These are phyloP conservation scores for Peromyscus polionotus DNA, from an alignment of 2,113 vertebrate genomes.

Conservation along the genomic window DNA sequence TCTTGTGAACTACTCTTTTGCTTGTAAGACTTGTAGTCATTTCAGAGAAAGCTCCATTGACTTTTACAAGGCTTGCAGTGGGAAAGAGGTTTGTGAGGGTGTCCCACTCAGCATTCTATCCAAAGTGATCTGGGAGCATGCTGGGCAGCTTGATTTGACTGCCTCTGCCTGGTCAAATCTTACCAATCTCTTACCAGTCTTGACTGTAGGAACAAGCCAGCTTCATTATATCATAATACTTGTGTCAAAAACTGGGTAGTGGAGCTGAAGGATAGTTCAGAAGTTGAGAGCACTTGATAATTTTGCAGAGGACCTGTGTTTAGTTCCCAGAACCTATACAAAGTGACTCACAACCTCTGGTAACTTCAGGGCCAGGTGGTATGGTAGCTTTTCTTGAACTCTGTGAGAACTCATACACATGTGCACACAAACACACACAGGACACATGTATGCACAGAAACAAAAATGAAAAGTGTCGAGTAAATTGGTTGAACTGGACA, in stretches of 20 bases:
- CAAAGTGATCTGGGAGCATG: constrained; percentile 33
- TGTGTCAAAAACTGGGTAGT: not conserved
- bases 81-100: not conserved
- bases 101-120: constrained; percentile 15
- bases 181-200: not conserved
- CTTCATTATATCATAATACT: not conserved
- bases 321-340: not conserved
- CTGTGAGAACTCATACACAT: not conserved
- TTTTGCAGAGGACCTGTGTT: not conserved
- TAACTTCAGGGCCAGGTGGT: not conserved
- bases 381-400: not conserved
- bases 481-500: not conserved
- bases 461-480: not conserved
- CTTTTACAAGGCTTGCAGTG: constrained; percentile 55
- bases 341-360: not conserved
- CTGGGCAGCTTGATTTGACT: not conserved
- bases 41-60: constrained; percentile 60
- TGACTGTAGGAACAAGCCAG: not conserved
- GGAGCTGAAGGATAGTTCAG: not conserved
- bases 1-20: not conserved
- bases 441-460: not conserved
- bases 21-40: constrained; percentile 48
- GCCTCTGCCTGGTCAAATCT: not conserved
- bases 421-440: not conserved
- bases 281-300: not conserved